Base-by-base conservation (phyloP, 2,888 invertebrate genomes). In the Plusia festucae region DNA sequence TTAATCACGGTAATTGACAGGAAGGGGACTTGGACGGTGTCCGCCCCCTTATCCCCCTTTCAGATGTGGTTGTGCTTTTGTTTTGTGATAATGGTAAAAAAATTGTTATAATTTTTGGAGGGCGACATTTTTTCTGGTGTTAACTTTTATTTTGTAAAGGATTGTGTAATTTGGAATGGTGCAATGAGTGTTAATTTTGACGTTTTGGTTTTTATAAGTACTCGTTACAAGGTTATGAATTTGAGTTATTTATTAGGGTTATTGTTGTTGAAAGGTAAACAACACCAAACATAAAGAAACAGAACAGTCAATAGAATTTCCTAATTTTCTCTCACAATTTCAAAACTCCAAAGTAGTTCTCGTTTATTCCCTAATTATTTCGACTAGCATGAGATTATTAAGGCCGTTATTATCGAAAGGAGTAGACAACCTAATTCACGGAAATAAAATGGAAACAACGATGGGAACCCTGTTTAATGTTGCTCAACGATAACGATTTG, bases 1-100 rank as follows among this genome's bases (percentile, higher is more conserved):
- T 94, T 95, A 93, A 94, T 94, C 94, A 93, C 88, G 85, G 88
- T 93, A 94, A 95, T 94, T 95, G 95, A 94, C 94, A 92, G 88
- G 85, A 88, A 87, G 90, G 91, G 91, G 89, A 89, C 88, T 88
- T 78, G 86, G 83, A 75, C 85, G 86, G 85, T 89, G 84, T 85
- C 85, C 85, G 84, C 84, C 84, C 83, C 82, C 83, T 81, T 76
- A 84, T 82, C 85, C 84, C 84, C 85, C 83, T 32, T 60, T 52
- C 68, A 74, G 69, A 74, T 74, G 76, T 74, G 78, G 76, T 78
- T 81, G 76, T 82, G 82, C 79, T 84, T 72, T 81, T 85, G 79
- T 84, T 91, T 90, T 90, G 85, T 88, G 86, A 88, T 88, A 84
- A 81, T 83, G 79, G 79, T 83, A 76, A 82, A 85, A 85, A 82